Evolutionary conservation across 2,888 invertebrate genomes (phyloP).

Genomic region (Clanis bilineata): DNA sequence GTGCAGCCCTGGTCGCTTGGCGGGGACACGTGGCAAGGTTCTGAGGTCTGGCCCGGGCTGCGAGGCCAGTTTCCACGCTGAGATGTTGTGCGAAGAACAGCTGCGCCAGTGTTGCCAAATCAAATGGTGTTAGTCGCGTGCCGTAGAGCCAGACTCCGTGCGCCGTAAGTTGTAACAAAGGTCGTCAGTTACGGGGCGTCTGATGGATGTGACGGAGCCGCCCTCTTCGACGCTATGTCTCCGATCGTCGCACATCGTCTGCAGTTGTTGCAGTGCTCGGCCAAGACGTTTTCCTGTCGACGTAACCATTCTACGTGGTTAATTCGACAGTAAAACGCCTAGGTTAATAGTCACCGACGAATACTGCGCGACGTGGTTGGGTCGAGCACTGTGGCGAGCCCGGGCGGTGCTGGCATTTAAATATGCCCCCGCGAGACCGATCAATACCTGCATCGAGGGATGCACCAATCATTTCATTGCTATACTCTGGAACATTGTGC

Average conservation of each 20-base stretch:
- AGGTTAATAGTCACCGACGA: not conserved
- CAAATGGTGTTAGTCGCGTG: not conserved
- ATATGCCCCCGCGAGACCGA: not conserved
- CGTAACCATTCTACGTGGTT: not conserved
- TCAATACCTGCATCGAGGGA: not conserved
- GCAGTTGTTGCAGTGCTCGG: not conserved
- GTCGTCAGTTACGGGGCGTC: not conserved
- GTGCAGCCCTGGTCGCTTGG: not conserved
- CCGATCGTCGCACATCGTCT: not conserved
- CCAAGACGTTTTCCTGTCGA: not conserved
- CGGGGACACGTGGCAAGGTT: not conserved
- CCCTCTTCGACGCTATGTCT: not conserved
- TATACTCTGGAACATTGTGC: not conserved
- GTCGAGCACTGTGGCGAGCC: not conserved
- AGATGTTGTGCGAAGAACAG: not conserved
- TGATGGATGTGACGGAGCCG: not conserved
- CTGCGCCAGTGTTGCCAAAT: not conserved
- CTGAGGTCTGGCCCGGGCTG: not conserved
- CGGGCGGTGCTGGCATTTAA: not conserved
- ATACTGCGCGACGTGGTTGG: not conserved
- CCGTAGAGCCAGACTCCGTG: not conserved
- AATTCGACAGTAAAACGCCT: not conserved
- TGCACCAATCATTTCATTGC: not conserved
- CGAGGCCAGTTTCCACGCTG: not conserved
- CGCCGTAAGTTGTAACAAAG: slow-evolving; percentile 22